Base-by-base conservation (phyloP, 2,797 vertebrate genomes). In the Enteromius viviparus region DNA sequence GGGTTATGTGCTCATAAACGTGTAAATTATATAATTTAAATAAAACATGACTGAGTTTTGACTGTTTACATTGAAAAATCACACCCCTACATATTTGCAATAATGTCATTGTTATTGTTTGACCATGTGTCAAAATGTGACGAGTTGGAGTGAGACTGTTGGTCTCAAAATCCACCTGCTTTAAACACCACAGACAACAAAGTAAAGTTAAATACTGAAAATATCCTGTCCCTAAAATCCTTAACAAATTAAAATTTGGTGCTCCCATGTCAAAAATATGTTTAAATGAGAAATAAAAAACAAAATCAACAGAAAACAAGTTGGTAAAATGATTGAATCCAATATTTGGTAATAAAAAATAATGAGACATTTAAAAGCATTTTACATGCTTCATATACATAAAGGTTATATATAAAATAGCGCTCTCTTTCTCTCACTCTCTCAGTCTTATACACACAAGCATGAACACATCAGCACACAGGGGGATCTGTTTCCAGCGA, bases 401-500 rank as follows among this genome's bases (percentile, higher is more conserved):
- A 29, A 26, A 60, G 26, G 40, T 64, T 47, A 10, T 32, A 77
- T 47, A 11, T 47, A 29, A 62, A 74, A 64, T 29, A 77, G 58
- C 23, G 51, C 11, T 45, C 65, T 66, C 5, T 64, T 8, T 64
- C 62, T 60, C 51, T 40, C 51, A 19, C 51, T 74, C 37, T 47
- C 76, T 60, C 7, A 8, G 34, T 58, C 74, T 78, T 53, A 70
- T 23, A 87, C 53, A 62, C 40, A 64, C 71, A 62, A 45, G 78
- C 47, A 74, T 19, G 19, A 26, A 53, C 34, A 79, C 60, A 82
- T 75, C 17, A 69, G 75, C 51, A 84, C 68, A 68, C 85, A 80
- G 58, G 86, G 87, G 93, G 93, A 88, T 88, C 75, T 90, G 87
- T 91, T 92, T 94, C 91, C 82, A 89, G 86, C 70, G 87, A 92